Evolutionary conservation across 2,797 vertebrate genomes (phyloP).

Genomic region (Luscinia luscinia): DNA sequence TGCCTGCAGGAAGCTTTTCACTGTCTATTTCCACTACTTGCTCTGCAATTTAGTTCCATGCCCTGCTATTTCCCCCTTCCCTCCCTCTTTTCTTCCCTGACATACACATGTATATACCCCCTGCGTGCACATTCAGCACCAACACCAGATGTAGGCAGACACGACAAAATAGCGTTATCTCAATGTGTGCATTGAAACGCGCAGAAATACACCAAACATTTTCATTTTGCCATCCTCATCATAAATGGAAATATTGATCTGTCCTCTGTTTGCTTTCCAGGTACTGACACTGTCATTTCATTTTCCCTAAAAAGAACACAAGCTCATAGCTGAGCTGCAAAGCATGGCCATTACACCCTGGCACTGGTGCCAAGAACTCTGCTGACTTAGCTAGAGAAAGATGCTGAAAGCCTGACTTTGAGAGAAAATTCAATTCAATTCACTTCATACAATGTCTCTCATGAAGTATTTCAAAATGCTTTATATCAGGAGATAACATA

Average conservation of each 20-base stretch:
- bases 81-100: conserved; percentile 23
- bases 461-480: conserved; percentile 48
- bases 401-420: conserved; percentile 37
- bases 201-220: not conserved
- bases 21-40: conserved; percentile 62
- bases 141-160: conserved; percentile 18
- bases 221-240: not conserved
- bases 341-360: conserved; percentile 32
- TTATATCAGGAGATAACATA: conserved; percentile 56
- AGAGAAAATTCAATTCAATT: conserved; percentile 58
- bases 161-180: not conserved
- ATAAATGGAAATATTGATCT: conserved; percentile 38
- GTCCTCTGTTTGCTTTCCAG: conserved; percentile 40
- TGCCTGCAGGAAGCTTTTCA: conserved; percentile 63
- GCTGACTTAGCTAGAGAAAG: conserved; percentile 67
- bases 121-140: not conserved
- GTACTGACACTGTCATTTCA: conserved; percentile 46
- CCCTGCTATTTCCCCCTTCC: conserved; percentile 54
- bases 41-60: conserved; percentile 56
- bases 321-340: conserved; percentile 22
- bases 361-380: conserved; percentile 59
- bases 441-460: conserved; percentile 51
- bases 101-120: not conserved
- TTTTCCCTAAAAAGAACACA: conserved; percentile 50
- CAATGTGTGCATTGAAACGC: not conserved